Base-by-base conservation (phyloP, 2,797 vertebrate species). In the Saxicola maurus region DNA sequence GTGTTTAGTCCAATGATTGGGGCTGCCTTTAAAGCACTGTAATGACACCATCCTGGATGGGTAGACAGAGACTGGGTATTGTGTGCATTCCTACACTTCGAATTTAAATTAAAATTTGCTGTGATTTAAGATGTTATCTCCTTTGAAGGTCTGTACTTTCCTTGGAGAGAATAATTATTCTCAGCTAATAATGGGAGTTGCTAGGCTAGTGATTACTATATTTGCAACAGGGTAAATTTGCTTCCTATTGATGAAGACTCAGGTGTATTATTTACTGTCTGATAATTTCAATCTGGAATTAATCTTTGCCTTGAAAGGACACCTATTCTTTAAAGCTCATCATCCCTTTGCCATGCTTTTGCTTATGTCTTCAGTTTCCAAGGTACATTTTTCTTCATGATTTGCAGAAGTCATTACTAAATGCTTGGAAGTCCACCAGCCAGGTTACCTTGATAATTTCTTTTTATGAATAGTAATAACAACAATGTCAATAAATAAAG, bases 111-210 rank as follows among this genome's bases (percentile, higher is more conserved):
- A 87, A 95, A 94, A 69, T 72, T 90, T 86, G 55, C 68, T 45
- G 65, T 90, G 87, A 95, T 95, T 94, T 91, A 93, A 95, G 88
- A 91, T 53, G 35, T 52, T 67, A 55, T 87, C 89, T 73, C 37
- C 48, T 87, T 73, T 89, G 89, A 88, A 84, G 76, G 86, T 86
- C 89, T 95, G 3, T 40, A 13, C 35, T 94, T 95, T 89, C 73
- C 89, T 79, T 37, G 76, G 66, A 82, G 82, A 90, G 85, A 94
- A 93, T 91, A 95, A 96, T 96, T 95, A 94, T 95, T 94, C 89
- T 86, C 87, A 64, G 77, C 73, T 96, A 94, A 94, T 91, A 91
- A 87, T 46, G 42, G 20, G 65, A 60, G 60, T 88, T 30, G 17
- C 78, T 88, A 94, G 77, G 65, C 60, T 89, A 53, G 82, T 80